These are phyloP conservation scores for Punctoribates punctum DNA, from an alignment of 2,888 invertebrate genomes.

Conservation along the genomic window DNA sequence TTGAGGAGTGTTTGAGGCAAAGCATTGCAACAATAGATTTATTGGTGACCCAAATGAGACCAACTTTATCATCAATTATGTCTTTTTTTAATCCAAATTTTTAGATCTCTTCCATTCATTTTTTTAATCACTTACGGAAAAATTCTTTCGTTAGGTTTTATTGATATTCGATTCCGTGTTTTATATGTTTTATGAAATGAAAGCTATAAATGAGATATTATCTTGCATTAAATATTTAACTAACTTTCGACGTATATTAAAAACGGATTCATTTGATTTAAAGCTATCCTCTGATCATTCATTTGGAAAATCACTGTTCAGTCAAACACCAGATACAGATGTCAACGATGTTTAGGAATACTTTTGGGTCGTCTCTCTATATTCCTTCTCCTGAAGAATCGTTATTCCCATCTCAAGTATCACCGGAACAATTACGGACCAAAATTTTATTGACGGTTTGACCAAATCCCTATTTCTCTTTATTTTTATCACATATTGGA, in stretches of 20 bases:
- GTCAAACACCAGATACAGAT: slow-evolving; percentile 55
- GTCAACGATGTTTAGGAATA: slow-evolving; percentile 52
- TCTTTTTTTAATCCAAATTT: too few relatives aligned
- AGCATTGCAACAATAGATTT: too few relatives aligned
- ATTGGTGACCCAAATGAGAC: too few relatives aligned
- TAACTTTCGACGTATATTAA: too few relatives aligned
- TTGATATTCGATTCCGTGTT: too few relatives aligned
- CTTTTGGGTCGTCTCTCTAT: slow-evolving; percentile 53
- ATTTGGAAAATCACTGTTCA: slow-evolving; percentile 58
- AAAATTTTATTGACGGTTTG: slow-evolving; percentile 54
- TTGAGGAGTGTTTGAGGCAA: too few relatives aligned
- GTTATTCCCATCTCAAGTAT: slow-evolving; percentile 50
- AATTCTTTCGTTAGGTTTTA: not conserved
- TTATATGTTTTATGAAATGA: too few relatives aligned
- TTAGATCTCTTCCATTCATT: not conserved
- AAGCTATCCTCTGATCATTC: slow-evolving; percentile 58
- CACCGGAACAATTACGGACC: slow-evolving; percentile 53
- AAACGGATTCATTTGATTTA: not conserved
- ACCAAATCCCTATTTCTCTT: too few relatives aligned
- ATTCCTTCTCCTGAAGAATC: slow-evolving; percentile 46
- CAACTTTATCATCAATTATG: too few relatives aligned
- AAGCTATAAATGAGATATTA: too few relatives aligned
- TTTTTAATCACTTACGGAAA: not conserved
- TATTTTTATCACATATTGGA: too few relatives aligned
- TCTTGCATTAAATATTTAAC: too few relatives aligned